phyloP scores from a whole-genome alignment of 2,113 vertebrate species.

The Choloepus hoffmanni region DNA sequence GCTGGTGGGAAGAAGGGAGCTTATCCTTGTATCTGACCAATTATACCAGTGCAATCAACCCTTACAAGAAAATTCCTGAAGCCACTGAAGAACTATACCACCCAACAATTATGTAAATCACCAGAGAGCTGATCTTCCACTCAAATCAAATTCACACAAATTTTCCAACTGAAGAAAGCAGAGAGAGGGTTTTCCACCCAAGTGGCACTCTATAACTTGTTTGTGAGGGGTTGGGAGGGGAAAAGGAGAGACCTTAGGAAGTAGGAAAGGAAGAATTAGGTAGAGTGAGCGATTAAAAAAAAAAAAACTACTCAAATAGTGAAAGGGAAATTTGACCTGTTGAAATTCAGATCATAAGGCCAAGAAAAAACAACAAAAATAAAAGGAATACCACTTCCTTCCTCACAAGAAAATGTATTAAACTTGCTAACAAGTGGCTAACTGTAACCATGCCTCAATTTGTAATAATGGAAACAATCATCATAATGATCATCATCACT shows the following conservation, averaged over 20 bases:
- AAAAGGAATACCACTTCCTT: neutral
- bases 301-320: slow-evolving; percentile 25
- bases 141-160: slow-evolving; percentile 1
- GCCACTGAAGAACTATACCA: neutral
- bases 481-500: neutral
- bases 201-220: neutral
- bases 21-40: neutral
- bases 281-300: neutral
- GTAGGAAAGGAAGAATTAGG: neutral
- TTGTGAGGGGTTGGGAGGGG: neutral
- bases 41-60: neutral
- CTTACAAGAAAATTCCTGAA: neutral
- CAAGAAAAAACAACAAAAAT: neutral
- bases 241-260: neutral
- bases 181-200: neutral
- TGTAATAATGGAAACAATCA: neutral
- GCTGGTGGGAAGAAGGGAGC: neutral
- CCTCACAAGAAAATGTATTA: neutral
- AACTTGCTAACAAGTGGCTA: neutral
- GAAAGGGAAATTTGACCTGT: slow-evolving; percentile 19
- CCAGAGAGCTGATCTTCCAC: neutral
- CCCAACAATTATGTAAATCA: slow-evolving; percentile 20
- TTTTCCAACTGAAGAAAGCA: neutral
- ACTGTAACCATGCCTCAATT: neutral
- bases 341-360: neutral